Percentiles rank a stretch among this genome's conserved stretches.
Conservation (phyloP, 1,140 invertebrate genomes). For the Drosophila bifasciata region DNA sequence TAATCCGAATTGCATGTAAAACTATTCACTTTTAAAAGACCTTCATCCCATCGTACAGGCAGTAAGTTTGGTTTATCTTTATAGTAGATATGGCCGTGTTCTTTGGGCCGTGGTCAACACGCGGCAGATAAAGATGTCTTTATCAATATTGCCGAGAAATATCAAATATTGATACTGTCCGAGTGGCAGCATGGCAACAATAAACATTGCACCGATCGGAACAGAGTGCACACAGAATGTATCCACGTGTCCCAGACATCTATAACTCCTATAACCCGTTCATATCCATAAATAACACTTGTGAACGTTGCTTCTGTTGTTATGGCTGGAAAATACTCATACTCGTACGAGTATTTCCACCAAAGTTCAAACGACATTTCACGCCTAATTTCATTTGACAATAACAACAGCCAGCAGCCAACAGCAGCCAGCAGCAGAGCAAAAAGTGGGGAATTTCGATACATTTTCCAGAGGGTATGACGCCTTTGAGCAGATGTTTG, state of each 20-base stretch:
- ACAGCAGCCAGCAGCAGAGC: neutral
- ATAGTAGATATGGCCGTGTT: slow-evolving; percentile 1
- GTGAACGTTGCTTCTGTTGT: slow-evolving; percentile 20
- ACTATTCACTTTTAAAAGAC: slow-evolving; percentile 27
- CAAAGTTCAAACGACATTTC: slow-evolving; percentile 77
- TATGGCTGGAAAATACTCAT: slow-evolving; percentile 1
- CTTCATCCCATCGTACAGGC: neutral
- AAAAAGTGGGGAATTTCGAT: slow-evolving; percentile 52
- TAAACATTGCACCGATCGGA: slow-evolving; percentile 7
- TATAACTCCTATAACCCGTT: neutral
- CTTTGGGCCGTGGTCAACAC: slow-evolving; percentile 11
- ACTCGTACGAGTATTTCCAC: slow-evolving; percentile 52
- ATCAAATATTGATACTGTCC: slow-evolving; percentile 47
- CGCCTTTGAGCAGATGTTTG: no score
- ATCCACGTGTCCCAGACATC: slow-evolving; percentile 4
- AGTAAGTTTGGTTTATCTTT: no score
- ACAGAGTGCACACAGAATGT: neutral
- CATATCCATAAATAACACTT: slow-evolving; percentile 38
- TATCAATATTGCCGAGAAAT: slow-evolving; percentile 37
- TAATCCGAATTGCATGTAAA: slow-evolving; percentile 43
- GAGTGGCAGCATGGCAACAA: slow-evolving; percentile 27
- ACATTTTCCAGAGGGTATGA: neutral
- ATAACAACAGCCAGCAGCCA: slow-evolving; percentile 15
- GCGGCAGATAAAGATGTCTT: slow-evolving; percentile 43
- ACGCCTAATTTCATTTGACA: slow-evolving; percentile 78